These are phyloP conservation scores for Lycopodina hypogea DNA, from an alignment of 37 sponge, comb jelly and placozoan genomes.

Conservation along the genomic window DNA sequence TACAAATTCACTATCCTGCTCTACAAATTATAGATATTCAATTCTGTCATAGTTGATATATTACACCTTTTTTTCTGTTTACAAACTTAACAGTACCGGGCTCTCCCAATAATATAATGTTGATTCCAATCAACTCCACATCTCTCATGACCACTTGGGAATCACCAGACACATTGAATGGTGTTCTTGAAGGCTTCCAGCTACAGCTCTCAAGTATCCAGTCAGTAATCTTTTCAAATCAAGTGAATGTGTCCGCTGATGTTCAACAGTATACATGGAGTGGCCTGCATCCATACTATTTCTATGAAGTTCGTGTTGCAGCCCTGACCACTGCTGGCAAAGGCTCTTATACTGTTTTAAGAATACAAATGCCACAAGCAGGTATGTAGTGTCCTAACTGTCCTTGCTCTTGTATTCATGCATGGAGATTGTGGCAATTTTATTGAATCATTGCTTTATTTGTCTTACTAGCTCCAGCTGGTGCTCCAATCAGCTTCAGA, in stretches of 20 bases:
- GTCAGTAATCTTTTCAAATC: neutral
- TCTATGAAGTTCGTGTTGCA: constrained; percentile 5
- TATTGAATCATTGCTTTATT: neutral
- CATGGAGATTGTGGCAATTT: neutral
- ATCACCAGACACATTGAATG: constrained; percentile 18
- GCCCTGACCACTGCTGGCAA: neutral
- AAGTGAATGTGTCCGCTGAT: neutral
- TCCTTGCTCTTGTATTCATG: neutral
- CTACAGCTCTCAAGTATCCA: neutral
- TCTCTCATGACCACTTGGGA: constrained; percentile 4
- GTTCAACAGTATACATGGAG: neutral
- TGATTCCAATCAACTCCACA: neutral
- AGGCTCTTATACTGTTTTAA: neutral
- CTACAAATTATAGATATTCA: neutral
- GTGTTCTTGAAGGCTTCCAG: neutral
- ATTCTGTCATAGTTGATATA: neutral
- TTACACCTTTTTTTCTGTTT: neutral
- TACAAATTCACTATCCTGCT: neutral
- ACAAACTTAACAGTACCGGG: neutral
- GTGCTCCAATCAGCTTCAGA: constrained; percentile 15
- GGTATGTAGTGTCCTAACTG: neutral
- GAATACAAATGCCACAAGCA: constrained; percentile 16
- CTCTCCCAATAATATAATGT: constrained; percentile 5
- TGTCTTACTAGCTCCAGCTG: constrained; percentile 14
- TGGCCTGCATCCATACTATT: constrained; percentile 10